Conservation (phyloP, 2,797 vertebrate species). For the Vireo griseus region DNA sequence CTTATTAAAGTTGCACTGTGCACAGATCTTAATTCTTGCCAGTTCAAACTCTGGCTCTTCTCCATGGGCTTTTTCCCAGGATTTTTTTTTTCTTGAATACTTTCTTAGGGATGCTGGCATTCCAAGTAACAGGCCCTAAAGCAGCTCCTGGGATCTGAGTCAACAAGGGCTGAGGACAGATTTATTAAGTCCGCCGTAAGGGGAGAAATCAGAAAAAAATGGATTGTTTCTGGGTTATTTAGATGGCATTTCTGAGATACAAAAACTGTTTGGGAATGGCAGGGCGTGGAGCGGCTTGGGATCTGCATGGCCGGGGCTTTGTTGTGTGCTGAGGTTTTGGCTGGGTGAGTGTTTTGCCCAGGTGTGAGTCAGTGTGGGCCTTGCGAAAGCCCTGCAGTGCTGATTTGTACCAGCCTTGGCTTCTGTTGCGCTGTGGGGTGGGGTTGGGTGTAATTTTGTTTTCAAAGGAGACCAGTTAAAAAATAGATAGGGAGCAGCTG, state of each 20-base stretch:
- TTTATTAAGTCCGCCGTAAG: background rate
- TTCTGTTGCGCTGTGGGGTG: background rate
- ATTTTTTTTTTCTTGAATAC: background rate
- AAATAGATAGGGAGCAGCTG: background rate
- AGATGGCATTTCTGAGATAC: background rate
- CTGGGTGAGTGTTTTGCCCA: background rate
- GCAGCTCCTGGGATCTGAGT: background rate
- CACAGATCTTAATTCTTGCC: slow-evolving; percentile 23
- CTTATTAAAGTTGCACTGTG: slow-evolving; percentile 1
- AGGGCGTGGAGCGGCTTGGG: background rate
- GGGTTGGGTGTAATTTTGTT: background rate
- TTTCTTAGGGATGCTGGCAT: background rate
- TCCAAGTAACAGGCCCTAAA: background rate
- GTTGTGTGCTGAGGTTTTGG: background rate
- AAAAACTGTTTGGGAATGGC: background rate
- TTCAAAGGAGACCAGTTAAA: background rate
- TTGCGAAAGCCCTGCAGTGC: background rate
- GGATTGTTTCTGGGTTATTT: background rate
- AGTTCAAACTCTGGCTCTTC: slow-evolving; percentile 32
- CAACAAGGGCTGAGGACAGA: background rate
- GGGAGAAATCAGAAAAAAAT: background rate
- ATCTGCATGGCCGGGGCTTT: background rate
- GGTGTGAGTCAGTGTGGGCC: slow-evolving; percentile 30
- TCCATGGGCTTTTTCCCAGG: slow-evolving; percentile 26
- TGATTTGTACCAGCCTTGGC: background rate